Evolutionary conservation across 2,888 invertebrate genomes (phyloP), one percentile per base, ranked within the genome.

Genomic region (Euzetes globulus): DNA sequence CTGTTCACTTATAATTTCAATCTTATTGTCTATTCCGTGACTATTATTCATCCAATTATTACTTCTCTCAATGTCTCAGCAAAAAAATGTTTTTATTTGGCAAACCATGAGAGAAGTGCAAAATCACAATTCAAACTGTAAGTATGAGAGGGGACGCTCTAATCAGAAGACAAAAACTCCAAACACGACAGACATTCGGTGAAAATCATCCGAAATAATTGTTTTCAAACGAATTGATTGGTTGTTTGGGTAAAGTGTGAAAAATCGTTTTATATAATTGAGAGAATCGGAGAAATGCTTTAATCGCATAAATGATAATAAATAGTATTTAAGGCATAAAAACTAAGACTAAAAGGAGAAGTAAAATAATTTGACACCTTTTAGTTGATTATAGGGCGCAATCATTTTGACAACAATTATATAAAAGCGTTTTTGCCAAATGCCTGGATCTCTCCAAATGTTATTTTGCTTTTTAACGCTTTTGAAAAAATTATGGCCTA

Each of bases 11-110:
- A 19, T 41, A 13, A n/a, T 29, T 25, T 60, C 25, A 17, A n/a
- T 45, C 45, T 63, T 19, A 68, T 45, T 65, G 37, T 68, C 37
- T 41, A 68, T 68, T 68, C 45, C 60, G 45, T 68, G 45, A 68
- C 68, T 68, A 68, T 45, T 37, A 45, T 68, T 68, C 68, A 68
- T 68, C 19, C 37, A 27, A 58, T 58, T 58, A 58, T 58, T 58
- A 58, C 58, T 58, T 58, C 19, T 22, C 58, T 58, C 22, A 33
- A 33, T 33, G 33, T 33, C 33, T 33, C 33, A 6, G 5, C 33
- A 33, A 33, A 33, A 33, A 7, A 7, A 33, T 7, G n/a, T 52
- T n/a, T 15, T 45, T 15, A 4, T n/a, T 50, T 50, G 3, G 3
- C 50, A 50, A 50, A 50, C n/a, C n/a, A n/a, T 50, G n/a, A 50